Conservation (phyloP, 2,797 vertebrate genomes). For the Pseudomugil gertrudae region DNA sequence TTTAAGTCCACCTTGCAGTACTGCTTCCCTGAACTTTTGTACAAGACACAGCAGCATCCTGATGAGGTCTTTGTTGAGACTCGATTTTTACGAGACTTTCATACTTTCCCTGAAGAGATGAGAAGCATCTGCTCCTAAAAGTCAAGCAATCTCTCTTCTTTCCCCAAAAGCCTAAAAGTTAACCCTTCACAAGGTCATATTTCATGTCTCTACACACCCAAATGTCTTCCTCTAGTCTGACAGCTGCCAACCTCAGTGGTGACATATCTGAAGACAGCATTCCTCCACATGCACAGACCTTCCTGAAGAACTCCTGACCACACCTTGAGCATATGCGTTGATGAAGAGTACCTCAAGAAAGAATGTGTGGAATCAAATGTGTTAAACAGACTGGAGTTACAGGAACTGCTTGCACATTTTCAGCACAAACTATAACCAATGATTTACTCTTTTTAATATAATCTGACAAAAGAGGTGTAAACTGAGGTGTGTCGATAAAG, state of each 20-base stretch:
- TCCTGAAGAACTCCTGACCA: slow-evolving; percentile 25
- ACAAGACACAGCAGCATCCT: slow-evolving; percentile 14
- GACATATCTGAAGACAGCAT: slow-evolving; percentile 46
- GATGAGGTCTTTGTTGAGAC: slow-evolving; percentile 39
- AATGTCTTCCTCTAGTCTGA: slow-evolving; percentile 26
- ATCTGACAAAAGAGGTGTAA: not conserved
- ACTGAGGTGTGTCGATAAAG: not conserved
- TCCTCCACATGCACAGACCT: slow-evolving; percentile 54
- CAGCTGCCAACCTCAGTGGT: slow-evolving; percentile 13
- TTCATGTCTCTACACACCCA: slow-evolving; percentile 34
- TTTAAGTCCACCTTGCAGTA: not conserved
- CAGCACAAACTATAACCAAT: not conserved
- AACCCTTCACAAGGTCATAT: slow-evolving; percentile 13
- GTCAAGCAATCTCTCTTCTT: slow-evolving; percentile 12
- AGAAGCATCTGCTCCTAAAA: not conserved
- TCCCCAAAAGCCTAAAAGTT: slow-evolving; percentile 14
- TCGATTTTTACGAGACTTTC: slow-evolving; percentile 23
- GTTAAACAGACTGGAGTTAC: not conserved
- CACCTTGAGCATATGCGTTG: slow-evolving; percentile 25
- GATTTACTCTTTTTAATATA: not conserved
- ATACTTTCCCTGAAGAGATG: slow-evolving; percentile 27
- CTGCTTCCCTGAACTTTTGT: slow-evolving; percentile 21
- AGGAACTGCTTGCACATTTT: not conserved
- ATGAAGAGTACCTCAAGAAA: slow-evolving; percentile 17
- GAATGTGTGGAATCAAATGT: not conserved